Base-by-base conservation (phyloP, 2,888 invertebrate species). In the Chloroclystis v-ata region DNA sequence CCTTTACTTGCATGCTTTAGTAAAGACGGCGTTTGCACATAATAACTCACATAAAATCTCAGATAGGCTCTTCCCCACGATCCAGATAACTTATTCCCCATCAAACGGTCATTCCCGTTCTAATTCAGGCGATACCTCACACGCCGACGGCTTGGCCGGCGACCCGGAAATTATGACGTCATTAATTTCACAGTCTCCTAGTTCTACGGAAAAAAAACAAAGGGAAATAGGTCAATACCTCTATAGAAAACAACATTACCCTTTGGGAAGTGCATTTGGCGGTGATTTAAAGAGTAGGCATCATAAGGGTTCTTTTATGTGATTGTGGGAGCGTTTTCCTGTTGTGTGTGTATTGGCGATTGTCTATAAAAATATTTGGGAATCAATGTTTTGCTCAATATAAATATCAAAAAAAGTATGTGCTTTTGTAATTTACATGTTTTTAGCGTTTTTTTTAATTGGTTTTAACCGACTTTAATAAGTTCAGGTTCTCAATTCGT, bases 91-190 rank as follows among this genome's bases (percentile, higher is more conserved):
- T 20, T 4, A 20, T 20, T 20, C 20, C 20, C 20, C 20, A 20
- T 20, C 20, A 20, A 20, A 20, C 35, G 28, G 33, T 42, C 47
- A 43, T 43, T 25, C 28, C 30, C 26, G 37, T 43, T 50, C 42
- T 43, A 44, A 47, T 46, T 48, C 52, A 32, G 39, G 57, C 61
- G 68, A 75, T 74, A 73, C 68, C 67, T 74, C 71, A 75, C 73
- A 69, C 69, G 60, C 62, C 64, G 57, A 56, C 61, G 61, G 72
- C 72, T 72, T 75, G 75, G 57, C 57, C 69, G 69, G 46, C 72
- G 77, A 73, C 75, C 75, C 75, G 80, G 77, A 82, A 81, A 76
- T 78, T 76, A 81, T 83, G 77, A 81, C 75, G 78, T 77, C 81
- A 79, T 82, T 77, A 78, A 81, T 79, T 82, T 79, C 67, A 78